A percentile compares a stretch with the other conserved stretches of the same genome.
These are phyloP conservation scores for Threskiornis aethiopicus DNA, from an alignment of 2,797 vertebrate genomes.

Conservation along the genomic window DNA sequence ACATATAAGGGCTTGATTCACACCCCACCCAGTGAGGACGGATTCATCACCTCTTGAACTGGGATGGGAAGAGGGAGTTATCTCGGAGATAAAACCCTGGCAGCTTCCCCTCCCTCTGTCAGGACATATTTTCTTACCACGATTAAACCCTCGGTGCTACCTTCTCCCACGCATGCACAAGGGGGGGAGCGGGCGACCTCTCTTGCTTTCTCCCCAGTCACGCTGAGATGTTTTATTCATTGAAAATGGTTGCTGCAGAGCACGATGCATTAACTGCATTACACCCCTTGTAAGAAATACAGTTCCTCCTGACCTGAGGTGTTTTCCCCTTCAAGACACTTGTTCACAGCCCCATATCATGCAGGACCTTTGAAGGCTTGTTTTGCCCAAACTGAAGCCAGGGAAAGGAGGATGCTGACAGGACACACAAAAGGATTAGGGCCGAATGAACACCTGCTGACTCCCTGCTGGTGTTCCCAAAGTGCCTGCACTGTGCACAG, in stretches of 20 bases:
- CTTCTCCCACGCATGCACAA: neutral
- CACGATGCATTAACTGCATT: neutral
- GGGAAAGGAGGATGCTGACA: neutral
- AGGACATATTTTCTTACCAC: neutral
- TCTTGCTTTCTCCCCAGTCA: neutral
- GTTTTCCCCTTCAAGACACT: neutral
- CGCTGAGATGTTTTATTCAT: neutral
- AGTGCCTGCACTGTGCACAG: neutral
- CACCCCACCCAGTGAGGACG: conserved; percentile 33
- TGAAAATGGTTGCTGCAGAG: neutral
- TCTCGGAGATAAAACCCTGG: neutral
- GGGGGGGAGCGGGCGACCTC: neutral
- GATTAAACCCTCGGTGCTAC: neutral
- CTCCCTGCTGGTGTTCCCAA: neutral
- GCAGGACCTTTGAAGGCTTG: neutral
- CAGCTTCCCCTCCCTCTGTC: neutral
- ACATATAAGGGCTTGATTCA: conserved; percentile 23
- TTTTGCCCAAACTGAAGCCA: neutral
- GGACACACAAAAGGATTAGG: neutral
- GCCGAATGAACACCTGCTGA: neutral
- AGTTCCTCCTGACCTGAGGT: neutral
- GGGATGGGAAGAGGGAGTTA: conserved; percentile 13
- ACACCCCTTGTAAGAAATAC: neutral
- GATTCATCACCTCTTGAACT: neutral
- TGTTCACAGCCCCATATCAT: neutral